Evolutionary conservation across 2,797 vertebrate genomes (phyloP).

Genomic region (Enteromius unitaeniatus): DNA sequence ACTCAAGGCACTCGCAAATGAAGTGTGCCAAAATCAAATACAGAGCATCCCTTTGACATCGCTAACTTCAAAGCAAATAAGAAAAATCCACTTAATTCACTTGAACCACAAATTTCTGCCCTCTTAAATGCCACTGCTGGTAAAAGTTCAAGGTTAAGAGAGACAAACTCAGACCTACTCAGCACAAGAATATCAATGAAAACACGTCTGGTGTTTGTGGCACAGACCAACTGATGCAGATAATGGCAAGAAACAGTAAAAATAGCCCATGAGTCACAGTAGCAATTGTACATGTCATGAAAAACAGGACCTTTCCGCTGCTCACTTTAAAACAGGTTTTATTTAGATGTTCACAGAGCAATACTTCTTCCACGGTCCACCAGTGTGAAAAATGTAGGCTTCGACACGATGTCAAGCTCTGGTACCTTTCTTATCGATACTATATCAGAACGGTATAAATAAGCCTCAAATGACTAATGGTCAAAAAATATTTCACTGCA

Average conservation of each 20-base stretch:
- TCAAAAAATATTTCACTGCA: not conserved
- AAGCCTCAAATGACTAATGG: not conserved
- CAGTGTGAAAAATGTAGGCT: not conserved
- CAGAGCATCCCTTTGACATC: not conserved
- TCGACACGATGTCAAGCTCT: not conserved
- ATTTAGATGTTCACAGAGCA: not conserved
- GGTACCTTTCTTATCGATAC: not conserved
- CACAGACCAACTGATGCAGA: slow-evolving; percentile 17
- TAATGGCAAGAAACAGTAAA: slow-evolving; percentile 24
- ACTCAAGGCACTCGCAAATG: slow-evolving; percentile 21
- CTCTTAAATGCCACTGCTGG: slow-evolving; percentile 32
- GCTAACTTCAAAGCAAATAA: slow-evolving; percentile 38
- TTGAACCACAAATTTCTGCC: slow-evolving; percentile 1
- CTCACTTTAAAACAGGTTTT: not conserved
- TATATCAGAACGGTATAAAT: not conserved
- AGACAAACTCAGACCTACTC: slow-evolving; percentile 4
- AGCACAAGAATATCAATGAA: slow-evolving; percentile 29
- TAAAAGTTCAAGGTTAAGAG: slow-evolving; percentile 43
- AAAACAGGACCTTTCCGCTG: not conserved
- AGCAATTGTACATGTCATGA: not conserved
- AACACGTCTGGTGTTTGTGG: not conserved
- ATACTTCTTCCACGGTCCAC: not conserved
- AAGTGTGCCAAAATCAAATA: slow-evolving; percentile 37
- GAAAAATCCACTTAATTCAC: slow-evolving; percentile 13
- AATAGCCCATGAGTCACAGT: slow-evolving; percentile 32